A percentile compares a stretch with the other conserved stretches of the same genome.
These are phyloP conservation scores for Neodiprion lecontei DNA, from an alignment of 1,140 invertebrate genomes.

Conservation along the genomic window DNA sequence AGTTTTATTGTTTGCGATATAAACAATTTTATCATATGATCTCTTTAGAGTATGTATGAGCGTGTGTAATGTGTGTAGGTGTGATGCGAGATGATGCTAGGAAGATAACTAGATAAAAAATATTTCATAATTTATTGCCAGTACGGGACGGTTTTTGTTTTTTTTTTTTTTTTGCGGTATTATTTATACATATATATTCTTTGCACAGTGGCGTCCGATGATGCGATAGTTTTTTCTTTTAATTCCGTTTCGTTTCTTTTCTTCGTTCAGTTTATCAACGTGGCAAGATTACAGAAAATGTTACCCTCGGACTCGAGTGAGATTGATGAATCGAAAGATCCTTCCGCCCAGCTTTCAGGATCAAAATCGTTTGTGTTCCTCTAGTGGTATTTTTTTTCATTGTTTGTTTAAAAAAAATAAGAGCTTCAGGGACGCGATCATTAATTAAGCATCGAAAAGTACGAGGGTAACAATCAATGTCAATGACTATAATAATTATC, in stretches of 20 bases:
- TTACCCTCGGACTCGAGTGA: too few species aligned
- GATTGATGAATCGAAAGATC: not conserved
- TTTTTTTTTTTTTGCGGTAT: not conserved
- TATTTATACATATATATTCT: not conserved
- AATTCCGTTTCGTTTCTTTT: not conserved
- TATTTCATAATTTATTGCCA: constrained; percentile 21
- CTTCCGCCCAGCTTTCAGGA: not conserved
- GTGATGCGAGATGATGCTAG: not conserved
- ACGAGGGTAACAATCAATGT: not conserved
- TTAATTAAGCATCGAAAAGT: not conserved
- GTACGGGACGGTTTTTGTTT: constrained; percentile 35
- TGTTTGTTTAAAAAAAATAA: too few species aligned
- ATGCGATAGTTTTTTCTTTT: not conserved
- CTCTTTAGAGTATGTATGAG: constrained; percentile 37
- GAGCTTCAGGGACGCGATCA: too few species aligned
- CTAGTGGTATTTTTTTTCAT: too few species aligned
- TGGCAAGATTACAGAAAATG: not conserved
- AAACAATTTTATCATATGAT: constrained; percentile 32
- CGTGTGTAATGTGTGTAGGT: constrained; percentile 36
- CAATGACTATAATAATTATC: too few species aligned
- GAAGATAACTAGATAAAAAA: constrained; percentile 3
- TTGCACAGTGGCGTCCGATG: not conserved
- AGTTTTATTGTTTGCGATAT: constrained; percentile 39
- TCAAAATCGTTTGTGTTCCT: not conserved
- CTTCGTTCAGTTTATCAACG: not conserved